Base-by-base conservation (phyloP, 2,113 vertebrate genomes). In the Dendropsophus ebraccatus region DNA sequence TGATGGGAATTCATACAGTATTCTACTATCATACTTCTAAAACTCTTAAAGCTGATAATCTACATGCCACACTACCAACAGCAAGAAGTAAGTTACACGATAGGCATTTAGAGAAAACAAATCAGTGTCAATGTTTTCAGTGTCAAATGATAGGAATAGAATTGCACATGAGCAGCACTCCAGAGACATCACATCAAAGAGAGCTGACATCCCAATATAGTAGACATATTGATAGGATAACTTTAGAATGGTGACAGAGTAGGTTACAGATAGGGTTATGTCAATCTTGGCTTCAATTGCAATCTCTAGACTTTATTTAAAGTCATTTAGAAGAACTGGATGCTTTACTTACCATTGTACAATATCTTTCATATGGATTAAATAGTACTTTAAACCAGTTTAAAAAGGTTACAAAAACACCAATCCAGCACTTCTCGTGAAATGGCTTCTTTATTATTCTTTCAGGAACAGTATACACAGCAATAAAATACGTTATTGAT, bases 121-220 rank as follows among this genome's bases (percentile, higher is more conserved):
- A 81, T 81, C n/a, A 81, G 23, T 81, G 56, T 81, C 77, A 45
- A 60, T 32, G 45, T 25, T 80, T 60, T 80, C 3, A 5, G 52
- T 80, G 77, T 80, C 78, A 81, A 60, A 81, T 41, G 56, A 81
- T 81, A 81, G 78, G 37, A 81, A 81, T 62, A 47, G 78, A 62
- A 81, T 62, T 81, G 35, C 78, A 62, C 23, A 65, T 45, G 14
- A 62, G 56, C 78, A 81, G 56, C 78, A 47, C 78, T 60, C 78
- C 58, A 62, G 56, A 81, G 78, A 81, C 56, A 80, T 80, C 77
- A 80, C 54, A 79, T 79, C 50, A 79, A 30, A 60, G 54, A 80
- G 32, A 80, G 32, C 77, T 80, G 77, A 80, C 77, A 81, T 81
- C 23, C 78, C 56, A 65, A 62, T 81, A 45, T 47, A 81, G 58